A percentile compares a stretch with the other conserved stretches of the same genome.
Evolutionary conservation across 2,888 invertebrate genomes (phyloP).

Genomic region (Ferdinandea cuprea): DNA sequence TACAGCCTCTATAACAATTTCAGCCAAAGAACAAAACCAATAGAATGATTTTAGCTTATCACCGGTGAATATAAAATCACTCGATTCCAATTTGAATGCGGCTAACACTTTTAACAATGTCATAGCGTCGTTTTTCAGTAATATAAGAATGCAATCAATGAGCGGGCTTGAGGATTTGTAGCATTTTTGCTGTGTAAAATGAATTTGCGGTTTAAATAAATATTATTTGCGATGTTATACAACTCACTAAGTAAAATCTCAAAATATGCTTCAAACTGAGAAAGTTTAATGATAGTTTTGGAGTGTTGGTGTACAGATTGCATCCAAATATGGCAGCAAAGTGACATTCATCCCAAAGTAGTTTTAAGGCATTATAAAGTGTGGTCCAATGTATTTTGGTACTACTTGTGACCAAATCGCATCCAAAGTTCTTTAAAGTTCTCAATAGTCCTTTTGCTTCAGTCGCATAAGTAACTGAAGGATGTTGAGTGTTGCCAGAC

Average conservation of each 20-base stretch:
- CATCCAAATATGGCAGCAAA: conserved; percentile 75
- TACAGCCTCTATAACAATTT: conserved; percentile 77
- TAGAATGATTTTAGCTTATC: conserved; percentile 77
- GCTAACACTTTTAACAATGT: conserved; percentile 77
- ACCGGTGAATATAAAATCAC: conserved; percentile 76
- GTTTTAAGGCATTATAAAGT: conserved; percentile 72
- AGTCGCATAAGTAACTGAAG: conserved; percentile 21
- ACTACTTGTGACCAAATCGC: conserved; percentile 13
- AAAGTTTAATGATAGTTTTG: conserved; percentile 76
- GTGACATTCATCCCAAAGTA: conserved; percentile 77
- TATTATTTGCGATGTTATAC: neutral
- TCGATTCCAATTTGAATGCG: conserved; percentile 77
- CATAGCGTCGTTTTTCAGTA: conserved; percentile 75
- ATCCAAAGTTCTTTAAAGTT: conserved; percentile 61
- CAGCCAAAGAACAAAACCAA: conserved; percentile 77
- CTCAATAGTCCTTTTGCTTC: conserved; percentile 59
- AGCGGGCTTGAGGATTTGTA: conserved; percentile 2
- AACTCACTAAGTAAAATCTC: conserved; percentile 76
- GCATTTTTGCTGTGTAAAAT: conserved; percentile 71
- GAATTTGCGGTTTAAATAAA: no score
- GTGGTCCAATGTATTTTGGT: conserved; percentile 72
- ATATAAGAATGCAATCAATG: conserved; percentile 22
- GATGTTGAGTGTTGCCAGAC: conserved; percentile 74
- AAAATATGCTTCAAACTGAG: conserved; percentile 76
- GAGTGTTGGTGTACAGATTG: conserved; percentile 60